Evolutionary conservation across 1,140 invertebrate species (phyloP), one percentile per base, ranked within the genome.

Genomic region (Acromyrmex heyeri): DNA sequence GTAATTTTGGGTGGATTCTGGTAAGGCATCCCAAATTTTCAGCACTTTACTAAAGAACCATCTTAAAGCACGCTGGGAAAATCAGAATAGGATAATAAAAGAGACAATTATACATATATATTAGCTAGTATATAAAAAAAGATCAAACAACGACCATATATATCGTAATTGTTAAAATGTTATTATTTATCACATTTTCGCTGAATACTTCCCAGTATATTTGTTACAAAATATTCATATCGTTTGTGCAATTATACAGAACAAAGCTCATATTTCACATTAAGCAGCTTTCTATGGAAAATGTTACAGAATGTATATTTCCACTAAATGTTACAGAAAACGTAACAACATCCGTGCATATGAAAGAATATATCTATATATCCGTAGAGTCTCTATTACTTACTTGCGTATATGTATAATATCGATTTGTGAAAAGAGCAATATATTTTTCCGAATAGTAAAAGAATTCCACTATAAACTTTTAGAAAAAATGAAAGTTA

Each of bases 401-500:
- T 55, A 48, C 18, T 44, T 77, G 21, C 34, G 27, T 61, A 76
- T 30, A 77, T 38, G 34, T 73, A 73, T 59, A 61, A 50, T 75
- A 77, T 78, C 34, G 30, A 65, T 34, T 76, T 77, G 48, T 78
- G 82, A 67, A 65, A 62, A 85, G 61, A 77, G 34, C 61, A 85
- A 78, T 85, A 78, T 85, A 85, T 85, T 85, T 77, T 85, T 78
- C 34, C 38, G 62, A 55, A 85, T 62, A 38, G 12, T 57, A 64
- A 55, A 34, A n/a, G 38, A 50, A 57, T 65, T 78, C 44, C 14
- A 7, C 21, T 65, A 44, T 78, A 6, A 38, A 76, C 44, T 77
- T 27, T 44, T 85, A 27, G 3, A 30, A 59, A 59, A 34, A 50
- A 57, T 50, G 21, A 73, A 75, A 88, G 27, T n/a, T 61, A 21